Conservation (phyloP, 1,140 invertebrate genomes). For the Planococcus citri region DNA sequence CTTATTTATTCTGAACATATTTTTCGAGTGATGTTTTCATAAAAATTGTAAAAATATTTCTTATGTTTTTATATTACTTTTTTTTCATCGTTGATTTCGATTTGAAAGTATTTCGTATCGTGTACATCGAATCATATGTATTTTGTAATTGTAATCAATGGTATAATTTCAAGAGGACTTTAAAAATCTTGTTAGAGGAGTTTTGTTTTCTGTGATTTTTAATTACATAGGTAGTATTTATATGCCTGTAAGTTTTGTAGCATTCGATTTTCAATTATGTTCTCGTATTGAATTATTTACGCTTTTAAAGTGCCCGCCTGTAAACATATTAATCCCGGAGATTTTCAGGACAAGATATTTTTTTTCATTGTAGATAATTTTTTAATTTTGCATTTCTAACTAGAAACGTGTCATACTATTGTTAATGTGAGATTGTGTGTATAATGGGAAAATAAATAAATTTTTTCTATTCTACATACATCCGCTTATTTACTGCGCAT, state of each 20-base stretch:
- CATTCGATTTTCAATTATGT: neutral
- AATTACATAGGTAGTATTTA: neutral
- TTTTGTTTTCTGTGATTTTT: neutral
- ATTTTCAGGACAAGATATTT: neutral
- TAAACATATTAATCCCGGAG: neutral
- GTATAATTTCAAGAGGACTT: neutral
- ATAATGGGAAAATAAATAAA: neutral
- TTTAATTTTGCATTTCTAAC: neutral
- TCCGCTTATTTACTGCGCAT: neutral
- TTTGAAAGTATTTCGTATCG: neutral
- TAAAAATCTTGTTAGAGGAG: neutral
- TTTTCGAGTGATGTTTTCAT: neutral
- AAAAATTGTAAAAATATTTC: neutral
- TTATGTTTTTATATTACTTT: no score
- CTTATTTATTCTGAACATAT: neutral
- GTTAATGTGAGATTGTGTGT: neutral
- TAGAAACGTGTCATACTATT: slow-evolving; percentile 2
- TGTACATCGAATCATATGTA: neutral
- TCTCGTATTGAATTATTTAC: neutral
- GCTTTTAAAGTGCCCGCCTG: neutral
- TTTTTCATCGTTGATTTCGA: no score
- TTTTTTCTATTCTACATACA: neutral
- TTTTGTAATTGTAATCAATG: neutral
- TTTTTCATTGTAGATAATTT: neutral
- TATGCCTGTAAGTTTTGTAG: neutral